Base-by-base conservation (phyloP, 2,113 vertebrate species). In the Notothenia rossii region DNA sequence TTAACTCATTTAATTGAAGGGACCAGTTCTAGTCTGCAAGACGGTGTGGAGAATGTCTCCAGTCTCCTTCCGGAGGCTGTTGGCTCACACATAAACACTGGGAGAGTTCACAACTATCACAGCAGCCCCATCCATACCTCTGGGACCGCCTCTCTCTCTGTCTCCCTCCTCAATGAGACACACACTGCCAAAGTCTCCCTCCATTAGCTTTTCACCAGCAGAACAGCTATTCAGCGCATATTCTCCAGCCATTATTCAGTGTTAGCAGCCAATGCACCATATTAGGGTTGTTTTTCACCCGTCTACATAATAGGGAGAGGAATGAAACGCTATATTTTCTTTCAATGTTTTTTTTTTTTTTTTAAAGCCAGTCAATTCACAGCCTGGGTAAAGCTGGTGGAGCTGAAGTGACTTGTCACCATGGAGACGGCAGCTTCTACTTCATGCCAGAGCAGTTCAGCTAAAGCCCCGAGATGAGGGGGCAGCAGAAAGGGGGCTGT, bases 1-100 rank as follows among this genome's bases (percentile, higher is more conserved):
- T 95, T 93, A 94, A 94, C 91, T 92, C 83, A 29, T 91, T 94
- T 95, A 94, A 94, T 94, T 94, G 93, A 91, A 83, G 91, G 89
- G 87, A 86, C 82, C 82, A 49, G 89, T 91, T 85, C 87, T 91
- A 71, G 84, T 92, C 87, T 86, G 91, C 75, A 84, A 88, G 86
- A 84, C 75, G 66, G 89, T 90, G 80, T 92, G 89, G 91, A 93
- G 89, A 88, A 93, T 92, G 88, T 93, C 88, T 93, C 82, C 72
- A 80, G 86, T 86, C 88, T 90, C 90, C 84, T 89, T 92, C 91
- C 76, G 86, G 84, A 91, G 91, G 91, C 94, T 89, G 90, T 80
- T 88, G 93, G 91, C 91, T 92, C 79, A 82, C 87, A 85, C 86
- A 90, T 89, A 91, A 94, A 93, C 90, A 91, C 89, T 77, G 84